Evolutionary conservation across 2,797 vertebrate genomes (phyloP), one percentile per base, ranked within the genome.

Genomic region (Balearica regulorum): DNA sequence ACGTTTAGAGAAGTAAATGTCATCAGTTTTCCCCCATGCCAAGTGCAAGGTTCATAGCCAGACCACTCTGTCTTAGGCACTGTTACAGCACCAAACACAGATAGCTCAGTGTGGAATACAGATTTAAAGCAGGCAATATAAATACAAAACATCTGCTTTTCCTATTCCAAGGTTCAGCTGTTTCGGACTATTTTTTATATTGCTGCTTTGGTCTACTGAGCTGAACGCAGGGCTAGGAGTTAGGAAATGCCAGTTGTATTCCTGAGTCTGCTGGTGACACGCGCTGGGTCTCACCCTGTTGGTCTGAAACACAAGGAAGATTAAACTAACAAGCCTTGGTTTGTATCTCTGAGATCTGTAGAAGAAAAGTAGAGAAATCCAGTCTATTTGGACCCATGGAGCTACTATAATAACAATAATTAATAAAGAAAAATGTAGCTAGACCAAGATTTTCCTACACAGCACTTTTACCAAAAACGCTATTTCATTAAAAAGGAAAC

Each of bases 1-100:
- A 93, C 80, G 81, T 89, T 94, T 94, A 93, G 81, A 92, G 68
- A 94, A 86, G 29, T 87, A 94, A 94, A 96, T 85, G 83, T 53
- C 81, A 94, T 89, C 72, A 29, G 16, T 94, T 94, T 80, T 35
- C 54, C 65, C 53, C 39, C 1, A 9, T 79, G 77, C 75, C 88
- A 94, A 89, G 83, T 24, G 48, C 3, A 2, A 37, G 28, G 49
- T 89, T 94, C 3, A 1, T 28, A 91, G 79, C 76, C 84, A 93
- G 62, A 73, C 89, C 37, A 16, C 81, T 89, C 83, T 49, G 16
- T 55, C 80, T 81, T n/a, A 75, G 80, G 62, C 62, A 43, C 75
- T 37, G 17, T 41, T 76, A 77, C 46, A 83, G 46, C 8, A 49
- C 54, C 77, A 76, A 79, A 58, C 35, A 39, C 70, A 68, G 25